Base-by-base conservation (phyloP, 2,113 vertebrate genomes). In the Meles meles region DNA sequence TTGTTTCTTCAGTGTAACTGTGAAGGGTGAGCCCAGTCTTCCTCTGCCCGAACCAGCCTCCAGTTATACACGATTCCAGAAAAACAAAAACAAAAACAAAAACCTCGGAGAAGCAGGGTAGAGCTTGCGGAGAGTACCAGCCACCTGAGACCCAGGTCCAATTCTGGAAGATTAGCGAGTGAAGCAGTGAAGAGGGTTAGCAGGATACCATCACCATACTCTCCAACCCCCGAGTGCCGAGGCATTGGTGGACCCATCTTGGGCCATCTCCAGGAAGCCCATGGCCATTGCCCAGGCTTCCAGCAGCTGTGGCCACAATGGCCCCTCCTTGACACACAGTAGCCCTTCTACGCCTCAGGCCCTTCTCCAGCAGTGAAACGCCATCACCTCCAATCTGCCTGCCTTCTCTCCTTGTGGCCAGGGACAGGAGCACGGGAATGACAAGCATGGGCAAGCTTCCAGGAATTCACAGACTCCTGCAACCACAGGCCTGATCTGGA, bases 51-150 rank as follows among this genome's bases (percentile, higher is more conserved):
- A 23, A 2, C 15, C 1, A 11, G 63, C 42, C 72, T 89, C n/a
- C 34, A 4, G 0, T 55, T 4, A 7, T 25, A n/a, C 42, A 10
- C 9, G 21, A 27, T 72, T 55, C 37, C 37, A 9, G 59, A 52
- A 90, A 27, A 44, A n/a, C n/a, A n/a, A n/a, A n/a, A n/a, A n/a
- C n/a, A n/a, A n/a, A 37, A 25, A 34, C 27, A 61, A 63, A 63
- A 5, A 6, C 11, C 10, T 0, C 6, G 17, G 18, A 77, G 83
- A 59, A 18, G 4, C 34, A 21, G 61, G 5, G 13, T 6, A 42
- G n/a, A 91, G 37, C 63, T 11, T 0, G 0, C 14, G 55, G 0
- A 57, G 13, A 23, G 5, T 8, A 21, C 39, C 25, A 52, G 18
- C 17, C 13, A 0, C 82, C 15, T 29, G 21, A 96, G 49, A 77